These are phyloP conservation scores for Malurus cyaneus DNA, from an alignment of 2,113 vertebrate genomes.

Conservation along the genomic window DNA sequence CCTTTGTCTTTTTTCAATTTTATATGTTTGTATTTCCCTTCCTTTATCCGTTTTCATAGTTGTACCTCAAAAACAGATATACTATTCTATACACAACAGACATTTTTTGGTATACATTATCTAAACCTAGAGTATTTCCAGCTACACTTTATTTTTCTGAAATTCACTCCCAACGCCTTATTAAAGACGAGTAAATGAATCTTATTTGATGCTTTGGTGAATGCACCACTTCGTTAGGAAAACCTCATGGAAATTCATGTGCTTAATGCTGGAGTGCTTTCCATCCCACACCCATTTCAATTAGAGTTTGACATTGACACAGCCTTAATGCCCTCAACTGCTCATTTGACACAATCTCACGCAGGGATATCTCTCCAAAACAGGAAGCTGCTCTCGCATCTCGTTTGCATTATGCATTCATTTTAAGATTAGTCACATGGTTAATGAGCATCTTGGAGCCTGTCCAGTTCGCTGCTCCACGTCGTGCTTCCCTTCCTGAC, in stretches of 20 bases:
- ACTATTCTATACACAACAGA: background rate
- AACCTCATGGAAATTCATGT: slow-evolving; percentile 73
- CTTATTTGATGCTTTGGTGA: slow-evolving; percentile 40
- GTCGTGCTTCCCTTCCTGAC: slow-evolving; percentile 32
- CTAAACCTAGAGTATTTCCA: background rate
- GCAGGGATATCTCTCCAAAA: slow-evolving; percentile 69
- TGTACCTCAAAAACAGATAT: background rate
- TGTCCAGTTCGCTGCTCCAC: slow-evolving; percentile 55
- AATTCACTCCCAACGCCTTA: background rate
- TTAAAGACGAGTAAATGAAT: slow-evolving; percentile 26
- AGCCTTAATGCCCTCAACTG: slow-evolving; percentile 33
- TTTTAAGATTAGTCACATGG: slow-evolving; percentile 71
- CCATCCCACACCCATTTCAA: slow-evolving; percentile 64
- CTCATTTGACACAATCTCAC: slow-evolving; percentile 58
- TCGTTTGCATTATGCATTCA: slow-evolving; percentile 70
- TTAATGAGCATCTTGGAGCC: slow-evolving; percentile 65
- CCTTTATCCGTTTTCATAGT: background rate
- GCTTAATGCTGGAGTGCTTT: slow-evolving; percentile 66
- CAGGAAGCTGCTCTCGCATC: slow-evolving; percentile 63
- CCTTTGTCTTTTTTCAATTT: background rate
- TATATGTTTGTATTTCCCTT: background rate
- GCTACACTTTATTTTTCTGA: background rate
- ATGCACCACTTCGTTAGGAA: slow-evolving; percentile 41
- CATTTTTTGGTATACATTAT: fast-evolving
- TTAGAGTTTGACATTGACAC: slow-evolving; percentile 69